Percentiles rank a stretch among this genome's conserved stretches.
phyloP scores from a whole-genome alignment of 2,113 vertebrate species.

The Nycticryphes semicollaris region DNA sequence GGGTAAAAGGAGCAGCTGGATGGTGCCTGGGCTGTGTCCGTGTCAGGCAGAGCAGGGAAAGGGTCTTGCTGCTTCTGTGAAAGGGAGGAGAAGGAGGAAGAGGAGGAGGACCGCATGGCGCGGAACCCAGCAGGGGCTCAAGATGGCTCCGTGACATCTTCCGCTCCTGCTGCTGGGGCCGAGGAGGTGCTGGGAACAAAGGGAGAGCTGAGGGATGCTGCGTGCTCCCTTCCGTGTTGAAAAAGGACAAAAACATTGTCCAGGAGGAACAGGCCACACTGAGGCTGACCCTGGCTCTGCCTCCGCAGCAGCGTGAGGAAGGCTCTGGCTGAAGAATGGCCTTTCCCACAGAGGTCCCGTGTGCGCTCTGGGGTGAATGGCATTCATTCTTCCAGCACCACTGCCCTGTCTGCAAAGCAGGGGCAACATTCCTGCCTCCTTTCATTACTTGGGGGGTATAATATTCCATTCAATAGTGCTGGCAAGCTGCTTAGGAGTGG shows the following conservation, averaged over 20 bases:
- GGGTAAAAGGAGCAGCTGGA: background rate
- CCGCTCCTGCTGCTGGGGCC: background rate
- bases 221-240: fast-evolving
- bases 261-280: fast-evolving
- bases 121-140: background rate
- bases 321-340: background rate
- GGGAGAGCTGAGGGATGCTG: background rate
- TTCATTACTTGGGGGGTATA: too few species aligned
- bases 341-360: background rate
- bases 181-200: background rate
- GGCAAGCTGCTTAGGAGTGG: background rate
- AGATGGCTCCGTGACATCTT: constrained; percentile 1
- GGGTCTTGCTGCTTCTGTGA: fast-evolving
- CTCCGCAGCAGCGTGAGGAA: background rate
- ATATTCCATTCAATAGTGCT: background rate
- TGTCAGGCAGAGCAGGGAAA: background rate
- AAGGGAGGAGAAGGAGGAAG: too few species aligned
- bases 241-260: fast-evolving
- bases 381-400: background rate
- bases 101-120: fast-evolving
- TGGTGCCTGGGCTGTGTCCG: fast-evolving
- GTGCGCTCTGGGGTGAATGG: fast-evolving
- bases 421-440: background rate
- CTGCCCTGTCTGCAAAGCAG: background rate
- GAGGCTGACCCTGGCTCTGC: background rate